A percentile compares a stretch with the other conserved stretches of the same genome.
These are phyloP conservation scores for Pantherophis guttatus DNA, from an alignment of 2,113 vertebrate species.

Conservation along the genomic window DNA sequence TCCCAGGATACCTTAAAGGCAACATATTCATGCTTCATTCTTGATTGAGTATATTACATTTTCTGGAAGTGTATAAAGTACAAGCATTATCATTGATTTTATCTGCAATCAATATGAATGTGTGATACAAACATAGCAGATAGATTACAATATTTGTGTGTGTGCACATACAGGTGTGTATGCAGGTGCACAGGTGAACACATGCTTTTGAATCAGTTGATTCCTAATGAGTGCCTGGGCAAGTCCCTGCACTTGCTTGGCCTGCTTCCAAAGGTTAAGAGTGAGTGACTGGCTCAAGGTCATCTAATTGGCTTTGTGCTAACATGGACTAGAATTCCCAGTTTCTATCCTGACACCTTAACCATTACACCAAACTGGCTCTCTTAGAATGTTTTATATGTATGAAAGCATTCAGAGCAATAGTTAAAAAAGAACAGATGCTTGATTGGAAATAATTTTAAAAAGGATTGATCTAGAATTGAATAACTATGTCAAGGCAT, in stretches of 20 bases:
- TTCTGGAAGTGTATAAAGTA: neutral
- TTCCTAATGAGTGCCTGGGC: neutral
- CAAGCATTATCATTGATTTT: neutral
- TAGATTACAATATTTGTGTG: neutral
- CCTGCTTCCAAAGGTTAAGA: neutral
- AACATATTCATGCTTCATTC: neutral
- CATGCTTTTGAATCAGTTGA: neutral
- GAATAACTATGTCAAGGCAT: neutral
- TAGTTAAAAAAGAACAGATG: neutral
- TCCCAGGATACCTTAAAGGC: neutral
- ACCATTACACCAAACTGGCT: neutral
- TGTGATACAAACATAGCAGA: neutral
- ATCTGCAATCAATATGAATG: neutral
- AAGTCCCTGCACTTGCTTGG: neutral
- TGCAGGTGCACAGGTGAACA: neutral
- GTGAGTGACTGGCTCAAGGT: neutral
- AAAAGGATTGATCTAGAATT: neutral
- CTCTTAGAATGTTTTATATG: neutral
- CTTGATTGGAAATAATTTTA: neutral
- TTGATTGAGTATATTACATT: neutral
- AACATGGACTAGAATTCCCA: neutral
- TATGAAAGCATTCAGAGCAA: neutral
- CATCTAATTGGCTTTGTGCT: neutral
- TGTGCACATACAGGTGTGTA: neutral
- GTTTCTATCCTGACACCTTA: neutral